Evolutionary conservation across 2,888 invertebrate species (phyloP), one percentile per base, ranked within the genome.

Genomic region (Stenchaetothrips biformis): DNA sequence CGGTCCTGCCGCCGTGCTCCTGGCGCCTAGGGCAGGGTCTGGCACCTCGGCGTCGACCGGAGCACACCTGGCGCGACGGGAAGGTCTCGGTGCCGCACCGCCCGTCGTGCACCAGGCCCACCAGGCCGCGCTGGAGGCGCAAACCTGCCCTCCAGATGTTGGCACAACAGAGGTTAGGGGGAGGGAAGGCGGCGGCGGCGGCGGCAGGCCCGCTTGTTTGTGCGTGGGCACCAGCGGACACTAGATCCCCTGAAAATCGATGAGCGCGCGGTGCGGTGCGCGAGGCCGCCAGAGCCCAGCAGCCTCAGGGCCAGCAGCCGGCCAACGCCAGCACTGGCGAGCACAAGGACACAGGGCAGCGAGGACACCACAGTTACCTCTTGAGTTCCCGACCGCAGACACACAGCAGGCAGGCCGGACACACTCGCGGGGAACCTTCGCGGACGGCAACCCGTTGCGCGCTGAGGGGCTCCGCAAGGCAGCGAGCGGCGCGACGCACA

Each of bases 361-460:
- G 4, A 37, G 37, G 37, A 37, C 37, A 37, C 37, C 53, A 16
- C 9, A 16, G 13, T 59, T 13, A 59, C 59, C 59, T 59, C 59
- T 8, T 59, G 6, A 59, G 59, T 59, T 13, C 59, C 59, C 37
- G 37, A 37, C 37, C 37, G 37, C 37, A 37, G 37, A 37, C 37
- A 37, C 37, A 37, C 37, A 37, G 37, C 37, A 37, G 37, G 37
- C 37, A 2, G 37, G 37, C 37, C 37, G 37, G 37, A 37, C 37
- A 37, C 37, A 37, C 37, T 16, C 7, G 4, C 59, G 16, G 59
- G 13, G 59, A 59, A 59, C 59, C 59, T 59, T 18, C 59, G 59
- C 59, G 59, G 59, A 59, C 59, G 59, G 59, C 59, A 59, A 59
- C 59, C 59, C 59, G 59, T 59, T 59, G 59, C 59, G 59, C 59